phyloP scores from a whole-genome alignment of 2,888 invertebrate species.

The Cabera pusaria region DNA sequence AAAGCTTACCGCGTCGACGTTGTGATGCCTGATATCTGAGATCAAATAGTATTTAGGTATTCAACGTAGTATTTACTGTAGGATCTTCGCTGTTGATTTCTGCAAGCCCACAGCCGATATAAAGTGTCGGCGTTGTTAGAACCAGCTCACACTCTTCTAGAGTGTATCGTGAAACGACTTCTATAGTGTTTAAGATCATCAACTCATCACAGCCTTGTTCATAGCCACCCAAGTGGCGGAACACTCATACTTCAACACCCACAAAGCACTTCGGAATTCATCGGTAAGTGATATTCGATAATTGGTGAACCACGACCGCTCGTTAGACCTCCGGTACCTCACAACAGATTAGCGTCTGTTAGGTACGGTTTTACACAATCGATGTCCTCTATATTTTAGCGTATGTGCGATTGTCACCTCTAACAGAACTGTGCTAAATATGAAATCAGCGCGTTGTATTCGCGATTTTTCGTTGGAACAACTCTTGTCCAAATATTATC shows the following conservation, averaged over 20 bases:
- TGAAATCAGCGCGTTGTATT: background rate
- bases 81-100: slow-evolving; percentile 63
- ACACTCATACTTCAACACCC: slow-evolving; percentile 50
- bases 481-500: no score
- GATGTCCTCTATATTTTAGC: slow-evolving; percentile 11
- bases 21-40: slow-evolving; percentile 55
- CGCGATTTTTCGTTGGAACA: slow-evolving; percentile 6
- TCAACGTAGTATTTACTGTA: slow-evolving; percentile 69
- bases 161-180: slow-evolving; percentile 60
- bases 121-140: slow-evolving; percentile 41
- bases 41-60: slow-evolving; percentile 69
- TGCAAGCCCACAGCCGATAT: slow-evolving; percentile 55
- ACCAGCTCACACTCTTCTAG: slow-evolving; percentile 64
- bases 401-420: slow-evolving; percentile 3
- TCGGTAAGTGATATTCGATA: slow-evolving; percentile 61
- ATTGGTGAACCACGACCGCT: slow-evolving; percentile 44
- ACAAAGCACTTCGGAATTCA: slow-evolving; percentile 54
- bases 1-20: slow-evolving; percentile 18
- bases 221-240: slow-evolving; percentile 77
- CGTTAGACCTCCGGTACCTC: slow-evolving; percentile 30
- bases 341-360: slow-evolving; percentile 40
- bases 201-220: slow-evolving; percentile 57
- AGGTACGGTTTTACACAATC: slow-evolving; percentile 39
- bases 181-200: slow-evolving; percentile 66
- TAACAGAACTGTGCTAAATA: slow-evolving; percentile 7